phyloP scores from a whole-genome alignment of 2,888 invertebrate species.

The Dioctria linearis region DNA sequence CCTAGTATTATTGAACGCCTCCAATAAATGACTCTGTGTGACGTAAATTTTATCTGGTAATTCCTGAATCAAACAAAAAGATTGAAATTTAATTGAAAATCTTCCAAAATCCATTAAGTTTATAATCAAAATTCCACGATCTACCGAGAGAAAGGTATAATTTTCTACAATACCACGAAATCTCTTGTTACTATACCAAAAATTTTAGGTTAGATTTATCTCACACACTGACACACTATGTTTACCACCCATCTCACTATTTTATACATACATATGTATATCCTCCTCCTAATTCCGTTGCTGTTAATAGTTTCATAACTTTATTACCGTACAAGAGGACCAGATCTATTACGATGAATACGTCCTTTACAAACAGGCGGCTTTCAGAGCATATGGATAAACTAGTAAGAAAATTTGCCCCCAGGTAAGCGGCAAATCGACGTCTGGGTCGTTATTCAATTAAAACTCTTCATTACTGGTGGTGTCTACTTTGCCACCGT shows the following conservation, averaged over 20 bases:
- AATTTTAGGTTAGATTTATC: too few species aligned
- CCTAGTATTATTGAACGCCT: constrained; percentile 79
- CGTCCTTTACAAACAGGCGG: not conserved
- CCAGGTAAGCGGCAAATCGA: constrained; percentile 35
- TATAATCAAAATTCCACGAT: constrained; percentile 9
- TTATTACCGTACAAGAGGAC: constrained; percentile 31
- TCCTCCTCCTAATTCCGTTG: constrained; percentile 1
- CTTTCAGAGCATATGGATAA: not conserved
- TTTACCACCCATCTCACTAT: too few species aligned
- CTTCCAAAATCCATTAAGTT: constrained; percentile 29
- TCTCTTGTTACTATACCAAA: too few species aligned
- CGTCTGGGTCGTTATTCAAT: constrained; percentile 36
- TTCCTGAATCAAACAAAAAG: constrained; percentile 62
- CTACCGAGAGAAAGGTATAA: not conserved
- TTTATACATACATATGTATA: not conserved
- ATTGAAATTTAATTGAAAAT: constrained; percentile 65
- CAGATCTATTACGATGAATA: constrained; percentile 23
- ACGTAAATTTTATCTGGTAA: constrained; percentile 70
- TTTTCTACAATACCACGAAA: not conserved
- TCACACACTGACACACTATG: too few species aligned
- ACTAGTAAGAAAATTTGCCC: constrained; percentile 31
- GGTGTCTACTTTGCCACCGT: not conserved
- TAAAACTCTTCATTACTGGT: constrained; percentile 31
- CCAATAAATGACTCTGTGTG: constrained; percentile 76
- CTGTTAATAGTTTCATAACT: constrained; percentile 42